These are phyloP conservation scores for Panthera tigris DNA, from an alignment of 2,113 vertebrate species.

Conservation along the genomic window DNA sequence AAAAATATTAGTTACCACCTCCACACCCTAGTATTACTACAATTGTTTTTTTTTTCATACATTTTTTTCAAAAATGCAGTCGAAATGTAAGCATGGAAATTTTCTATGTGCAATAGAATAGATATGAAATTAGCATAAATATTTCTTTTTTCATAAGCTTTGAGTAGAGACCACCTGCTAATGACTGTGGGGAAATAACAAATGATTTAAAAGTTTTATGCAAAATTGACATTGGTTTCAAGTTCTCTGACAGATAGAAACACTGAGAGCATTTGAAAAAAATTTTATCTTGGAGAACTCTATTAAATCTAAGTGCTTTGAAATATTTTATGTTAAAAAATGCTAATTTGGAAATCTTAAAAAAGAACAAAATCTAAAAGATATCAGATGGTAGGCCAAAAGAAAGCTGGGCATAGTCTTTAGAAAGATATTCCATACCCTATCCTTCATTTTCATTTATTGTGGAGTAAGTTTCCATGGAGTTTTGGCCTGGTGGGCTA, in stretches of 20 bases:
- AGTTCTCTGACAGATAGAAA: slow-evolving; percentile 58
- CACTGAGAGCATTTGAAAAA: slow-evolving; percentile 38
- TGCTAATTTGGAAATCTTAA: slow-evolving; percentile 58
- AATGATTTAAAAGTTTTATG: slow-evolving; percentile 29
- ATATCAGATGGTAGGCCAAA: slow-evolving; percentile 68
- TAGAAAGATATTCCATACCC: slow-evolving; percentile 44
- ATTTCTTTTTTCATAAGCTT: slow-evolving; percentile 41
- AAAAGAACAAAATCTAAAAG: slow-evolving; percentile 53
- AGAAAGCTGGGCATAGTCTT: slow-evolving; percentile 65
- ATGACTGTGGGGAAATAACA: slow-evolving; percentile 16
- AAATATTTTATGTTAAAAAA: slow-evolving; percentile 68
- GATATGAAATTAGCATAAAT: slow-evolving; percentile 23
- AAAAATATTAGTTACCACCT: background rate
- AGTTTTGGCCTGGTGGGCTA: slow-evolving; percentile 36
- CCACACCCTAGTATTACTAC: background rate
- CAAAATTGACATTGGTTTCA: slow-evolving; percentile 51
- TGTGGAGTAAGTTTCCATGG: slow-evolving; percentile 72
- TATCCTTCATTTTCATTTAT: slow-evolving; percentile 63
- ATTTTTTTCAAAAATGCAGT: background rate
- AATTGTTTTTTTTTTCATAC: background rate
- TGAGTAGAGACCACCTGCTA: slow-evolving; percentile 1
- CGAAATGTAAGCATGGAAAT: background rate
- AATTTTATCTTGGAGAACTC: slow-evolving; percentile 15
- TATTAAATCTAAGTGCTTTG: slow-evolving; percentile 57
- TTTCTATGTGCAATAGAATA: background rate